Base-by-base conservation (phyloP, 2,113 vertebrate species). In the Oreochromis tanganicae region DNA sequence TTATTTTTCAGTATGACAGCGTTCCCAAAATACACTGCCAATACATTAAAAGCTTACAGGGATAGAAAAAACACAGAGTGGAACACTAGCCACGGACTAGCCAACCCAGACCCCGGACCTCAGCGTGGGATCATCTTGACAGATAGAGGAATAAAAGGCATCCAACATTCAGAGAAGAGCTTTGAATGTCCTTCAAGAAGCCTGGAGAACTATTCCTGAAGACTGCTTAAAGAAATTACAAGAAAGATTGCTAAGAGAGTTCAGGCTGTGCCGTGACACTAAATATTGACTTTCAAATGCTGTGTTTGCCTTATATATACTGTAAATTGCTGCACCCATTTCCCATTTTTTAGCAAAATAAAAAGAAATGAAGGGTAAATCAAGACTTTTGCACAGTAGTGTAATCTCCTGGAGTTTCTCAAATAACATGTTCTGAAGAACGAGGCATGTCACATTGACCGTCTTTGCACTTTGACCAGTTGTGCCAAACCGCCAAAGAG, bases 191-290 rank as follows among this genome's bases (percentile, higher is more conserved):
- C 63, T 68, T 68, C 63, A 68, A 38, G 4, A 38, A 13, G 19
- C 61, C 11, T 0, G 10, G 19, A 66, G 9, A 63, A 6, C 61
- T 13, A 38, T 68, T 68, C 59, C 63, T 68, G 19, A 41, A 68
- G 63, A 68, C 63, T 71, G 12, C 38, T 71, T 71, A 43, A 71
- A 71, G n/a, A 71, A 43, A 71, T 71, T 21, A 43, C 66, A 43
- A 71, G 66, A 71, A 1, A 2, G n/a, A 24, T 43, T 2, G n/a
- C 36, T 71, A 13, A 71, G 1, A 71, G 2, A 46, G 2, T 71
- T 71, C 1, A 71, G 0, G 1, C n/a, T 71, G n/a, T 71, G 66
- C 2, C 0, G 0, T 71, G 36, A 71, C 12, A 71, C n/a, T 21
- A 43, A 3, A 71, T 71, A 4, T 43, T 24, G 38, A 43, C n/a